Evolutionary conservation across 2,113 vertebrate species (phyloP), one percentile per base, ranked within the genome.

Genomic region (Pomatostomus ruficeps): DNA sequence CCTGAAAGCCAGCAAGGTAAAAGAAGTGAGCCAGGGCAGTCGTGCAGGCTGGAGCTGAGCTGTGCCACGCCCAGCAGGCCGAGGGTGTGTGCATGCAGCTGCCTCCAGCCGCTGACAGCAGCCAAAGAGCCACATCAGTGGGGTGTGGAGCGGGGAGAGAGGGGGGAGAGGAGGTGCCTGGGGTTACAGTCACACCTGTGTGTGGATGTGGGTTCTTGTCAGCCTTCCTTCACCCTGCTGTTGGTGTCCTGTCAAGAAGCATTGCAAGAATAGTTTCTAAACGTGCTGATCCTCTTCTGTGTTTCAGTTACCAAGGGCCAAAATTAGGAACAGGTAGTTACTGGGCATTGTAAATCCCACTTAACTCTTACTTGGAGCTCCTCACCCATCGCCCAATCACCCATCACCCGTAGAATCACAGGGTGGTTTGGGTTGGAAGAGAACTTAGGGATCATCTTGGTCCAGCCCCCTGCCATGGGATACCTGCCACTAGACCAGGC

Each of bases 1-100:
- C 68, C 76, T 96, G 65, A 96, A 94, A 62, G 76, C 89, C 73
- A 96, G 96, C 89, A 92, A 96, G 96, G 96, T 96, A 95, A 94
- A 19, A 57, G 33, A 70, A 58, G 7, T 0, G 0, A 26, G 8
- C 1, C 0, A 1, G 55, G 72, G 57, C 42, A 28, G n/a, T 9
- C 3, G 2, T n/a, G 24, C 59, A 12, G 46, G 35, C 11, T 54
- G 67, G 67, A 48, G 54, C 61, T 42, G 33, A 13, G 21, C 38
- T 3, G 1, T 10, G 63, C 63, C 20, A 2, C 2, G 1, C 16
- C 29, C 1, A 6, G 45, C n/a, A 11, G 40, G 43, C 20, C 29
- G 28, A 23, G 81, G 42, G 6, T 35, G 59, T 24, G 46, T 29
- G 5, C 0, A 1, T 40, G 25, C 33, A 38, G 63, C 31, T 83